phyloP scores from a whole-genome alignment of 2,888 invertebrate genomes.

The Brachyptera putata region DNA sequence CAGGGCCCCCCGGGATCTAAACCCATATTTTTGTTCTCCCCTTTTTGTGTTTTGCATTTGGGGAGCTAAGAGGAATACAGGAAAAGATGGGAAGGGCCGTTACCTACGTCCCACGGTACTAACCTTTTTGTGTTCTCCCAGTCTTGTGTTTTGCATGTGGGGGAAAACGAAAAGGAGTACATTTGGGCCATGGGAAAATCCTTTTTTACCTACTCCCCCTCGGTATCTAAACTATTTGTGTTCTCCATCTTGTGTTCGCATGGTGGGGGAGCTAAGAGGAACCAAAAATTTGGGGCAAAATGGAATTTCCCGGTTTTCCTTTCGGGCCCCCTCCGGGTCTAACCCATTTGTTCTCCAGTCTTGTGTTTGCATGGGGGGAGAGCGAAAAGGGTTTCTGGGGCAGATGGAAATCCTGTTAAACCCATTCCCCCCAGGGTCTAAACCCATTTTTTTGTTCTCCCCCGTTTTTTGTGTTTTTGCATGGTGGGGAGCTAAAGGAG shows the following conservation, averaged over 20 bases:
- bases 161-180: too few relatives aligned
- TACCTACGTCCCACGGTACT: too few relatives aligned
- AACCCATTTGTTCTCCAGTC: slow-evolving; percentile 75
- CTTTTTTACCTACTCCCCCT: slow-evolving; percentile 84
- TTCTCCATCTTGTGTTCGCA: slow-evolving; percentile 78
- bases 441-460: too few relatives aligned
- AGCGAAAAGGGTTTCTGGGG: too few relatives aligned
- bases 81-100: slow-evolving; percentile 80
- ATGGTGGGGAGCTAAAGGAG: too few relatives aligned
- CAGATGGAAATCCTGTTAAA: slow-evolving; percentile 79
- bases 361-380: too few relatives aligned
- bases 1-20: slow-evolving; percentile 82
- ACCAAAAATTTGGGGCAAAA: slow-evolving; percentile 87
- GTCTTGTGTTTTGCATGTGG: too few relatives aligned
- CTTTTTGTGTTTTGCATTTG: slow-evolving; percentile 86
- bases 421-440: too few relatives aligned
- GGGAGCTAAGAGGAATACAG: slow-evolving; percentile 91
- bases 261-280: slow-evolving; percentile 95
- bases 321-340: slow-evolving; percentile 86
- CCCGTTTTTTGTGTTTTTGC: too few relatives aligned
- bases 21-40: too few relatives aligned
- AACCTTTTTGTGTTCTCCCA: too few relatives aligned
- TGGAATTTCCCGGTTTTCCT: slow-evolving; percentile 77
- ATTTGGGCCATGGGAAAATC: slow-evolving; percentile 89
- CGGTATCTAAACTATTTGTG: slow-evolving; percentile 84